Base-by-base conservation (phyloP, 2,888 invertebrate species). In the Hirudinaria manillensis region DNA sequence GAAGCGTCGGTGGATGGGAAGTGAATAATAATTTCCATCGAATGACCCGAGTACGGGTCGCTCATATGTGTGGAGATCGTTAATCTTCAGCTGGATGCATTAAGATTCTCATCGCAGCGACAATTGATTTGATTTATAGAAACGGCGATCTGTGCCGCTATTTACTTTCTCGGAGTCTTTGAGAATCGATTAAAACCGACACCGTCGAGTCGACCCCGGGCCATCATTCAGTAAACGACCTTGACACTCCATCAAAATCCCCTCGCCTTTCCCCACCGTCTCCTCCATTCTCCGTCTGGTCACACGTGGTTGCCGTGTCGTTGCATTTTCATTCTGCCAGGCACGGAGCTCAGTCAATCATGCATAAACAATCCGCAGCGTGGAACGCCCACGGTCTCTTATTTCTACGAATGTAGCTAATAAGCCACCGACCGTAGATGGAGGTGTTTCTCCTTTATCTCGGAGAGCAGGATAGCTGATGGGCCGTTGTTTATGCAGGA, bases 71-170 rank as follows among this genome's bases (percentile, higher is more conserved):
- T 27, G 29, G 13, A 61, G 61, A 10, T 61, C 61, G 29, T 61
- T 21, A 61, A 61, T 61, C 61, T 61, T 29, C 13, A 16, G 45
- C 4, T 10, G 38, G 61, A 61, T n/a, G 29, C 61, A 61, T 61
- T 61, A 61, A 61, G 24, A 61, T 61, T 61, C 61, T 27, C 61
- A 61, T 61, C 61, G n/a, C 13, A 61, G 24, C 61, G 61, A 61
- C 61, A 61, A 61, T 61, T 61, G 61, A 61, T 61, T 61, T 61
- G 24, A 61, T 61, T 45, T 61, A 61, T 61, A 61, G 29, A 61
- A 61, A 24, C 29, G 10, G 24, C 61, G 24, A 61, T 27, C 61
- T 61, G 13, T 61, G 61, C 61, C 61, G 10, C 45, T 45, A 45
- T 45, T 45, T 45, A 45, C 45, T 45, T 45, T 45, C 6, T 45